Evolutionary conservation across 2,888 invertebrate species (phyloP).

Genomic region (Platycheirus rosarum): DNA sequence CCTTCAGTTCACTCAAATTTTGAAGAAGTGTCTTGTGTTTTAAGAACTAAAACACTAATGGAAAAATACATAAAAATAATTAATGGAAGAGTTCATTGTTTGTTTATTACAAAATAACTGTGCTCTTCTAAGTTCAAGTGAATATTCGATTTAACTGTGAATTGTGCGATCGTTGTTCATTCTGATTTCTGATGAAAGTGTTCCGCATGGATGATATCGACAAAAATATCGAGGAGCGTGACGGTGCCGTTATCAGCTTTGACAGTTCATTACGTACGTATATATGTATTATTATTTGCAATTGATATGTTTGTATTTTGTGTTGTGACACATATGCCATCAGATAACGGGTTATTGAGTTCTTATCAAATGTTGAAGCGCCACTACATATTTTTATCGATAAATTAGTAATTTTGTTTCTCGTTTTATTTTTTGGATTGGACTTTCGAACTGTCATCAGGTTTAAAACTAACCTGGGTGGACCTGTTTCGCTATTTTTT

Average conservation of each 20-base stretch:
- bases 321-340: slow-evolving; percentile 28
- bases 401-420: slow-evolving; percentile 12
- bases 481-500: slow-evolving; percentile 15
- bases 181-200: slow-evolving; percentile 21
- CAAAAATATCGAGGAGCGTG: slow-evolving; percentile 1
- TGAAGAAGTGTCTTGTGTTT: slow-evolving; percentile 16
- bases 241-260: slow-evolving; percentile 45
- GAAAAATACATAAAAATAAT: slow-evolving; percentile 7
- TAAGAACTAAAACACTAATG: background rate
- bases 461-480: slow-evolving; percentile 5
- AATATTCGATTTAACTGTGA: background rate
- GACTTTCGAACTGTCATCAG: slow-evolving; percentile 5
- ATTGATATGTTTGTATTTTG: slow-evolving; percentile 40
- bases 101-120: background rate
- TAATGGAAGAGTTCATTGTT: slow-evolving; percentile 31
- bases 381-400: background rate
- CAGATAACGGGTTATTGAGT: slow-evolving; percentile 27
- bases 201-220: slow-evolving; percentile 21
- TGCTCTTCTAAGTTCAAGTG: slow-evolving; percentile 13
- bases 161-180: slow-evolving; percentile 10
- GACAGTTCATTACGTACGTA: slow-evolving; percentile 52
- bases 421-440: slow-evolving; percentile 18
- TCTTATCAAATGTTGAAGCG: slow-evolving; percentile 33
- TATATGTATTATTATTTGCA: slow-evolving; percentile 7
- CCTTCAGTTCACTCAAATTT: background rate